Evolutionary conservation across 2,888 invertebrate genomes (phyloP).

Genomic region (Boloria euphrosyne): DNA sequence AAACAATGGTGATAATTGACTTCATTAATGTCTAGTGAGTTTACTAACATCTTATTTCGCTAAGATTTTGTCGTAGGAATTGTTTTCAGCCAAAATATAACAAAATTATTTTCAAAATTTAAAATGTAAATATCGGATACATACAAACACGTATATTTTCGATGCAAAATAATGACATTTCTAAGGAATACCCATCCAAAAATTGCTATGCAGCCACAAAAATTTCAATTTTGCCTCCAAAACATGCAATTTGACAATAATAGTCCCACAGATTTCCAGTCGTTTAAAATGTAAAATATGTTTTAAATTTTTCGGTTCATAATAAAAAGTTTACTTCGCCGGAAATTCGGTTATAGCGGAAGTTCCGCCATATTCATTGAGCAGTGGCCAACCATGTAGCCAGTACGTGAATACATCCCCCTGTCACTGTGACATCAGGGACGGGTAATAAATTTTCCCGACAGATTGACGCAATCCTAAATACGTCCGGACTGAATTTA

Average conservation of each 20-base stretch:
- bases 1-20: no score
- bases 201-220: slow-evolving; percentile 1
- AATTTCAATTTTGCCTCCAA: slow-evolving; percentile 11
- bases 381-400: not conserved
- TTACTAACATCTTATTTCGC: no score
- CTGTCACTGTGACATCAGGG: slow-evolving; percentile 11
- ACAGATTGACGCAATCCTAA: slow-evolving; percentile 1
- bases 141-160: not conserved
- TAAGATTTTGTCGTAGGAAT: no score
- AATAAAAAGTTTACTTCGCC: not conserved
- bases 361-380: slow-evolving; percentile 1
- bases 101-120: no score
- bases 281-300: not conserved
- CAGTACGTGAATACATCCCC: not conserved
- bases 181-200: slow-evolving; percentile 1
- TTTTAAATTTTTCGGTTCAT: not conserved
- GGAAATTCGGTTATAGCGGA: not conserved
- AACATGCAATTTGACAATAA: slow-evolving; percentile 19
- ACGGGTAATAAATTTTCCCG: slow-evolving; percentile 9
- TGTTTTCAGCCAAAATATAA: no score
- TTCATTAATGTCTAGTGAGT: no score
- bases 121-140: no score
- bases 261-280: not conserved
- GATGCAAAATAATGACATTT: not conserved
- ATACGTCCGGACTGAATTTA: slow-evolving; percentile 1